phyloP scores from a whole-genome alignment of 2,888 invertebrate genomes.

The Gerris lacustris region DNA sequence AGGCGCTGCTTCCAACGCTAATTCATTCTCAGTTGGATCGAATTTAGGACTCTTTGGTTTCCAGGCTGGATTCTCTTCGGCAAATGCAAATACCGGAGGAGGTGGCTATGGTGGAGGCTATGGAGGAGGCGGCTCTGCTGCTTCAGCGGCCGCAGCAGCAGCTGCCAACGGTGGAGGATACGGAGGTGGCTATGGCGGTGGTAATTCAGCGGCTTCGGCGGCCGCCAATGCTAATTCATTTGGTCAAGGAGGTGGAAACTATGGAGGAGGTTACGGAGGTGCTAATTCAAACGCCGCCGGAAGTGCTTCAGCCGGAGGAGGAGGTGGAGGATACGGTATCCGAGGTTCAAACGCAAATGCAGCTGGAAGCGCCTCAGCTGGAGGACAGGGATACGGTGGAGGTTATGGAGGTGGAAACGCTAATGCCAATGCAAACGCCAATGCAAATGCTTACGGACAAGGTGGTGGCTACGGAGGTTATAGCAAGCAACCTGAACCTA shows the following conservation, averaged over 20 bases:
- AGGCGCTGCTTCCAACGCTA: neutral
- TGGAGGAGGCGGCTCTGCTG: neutral
- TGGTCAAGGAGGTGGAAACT: neutral
- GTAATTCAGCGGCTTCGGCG: neutral
- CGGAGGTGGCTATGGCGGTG: neutral
- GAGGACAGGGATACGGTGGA: neutral
- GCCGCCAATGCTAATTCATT: neutral
- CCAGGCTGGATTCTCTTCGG: neutral
- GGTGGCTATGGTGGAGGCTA: neutral
- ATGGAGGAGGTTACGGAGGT: neutral
- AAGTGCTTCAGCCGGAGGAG: neutral
- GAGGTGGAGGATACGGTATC: neutral
- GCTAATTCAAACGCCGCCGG: neutral
- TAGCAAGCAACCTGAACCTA: neutral
- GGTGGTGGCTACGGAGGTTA: neutral
- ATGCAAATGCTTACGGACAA: neutral
- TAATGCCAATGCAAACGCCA: neutral
- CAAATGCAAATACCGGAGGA: neutral
- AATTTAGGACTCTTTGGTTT: neutral
- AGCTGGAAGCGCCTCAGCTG: neutral
- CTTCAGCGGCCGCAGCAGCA: neutral
- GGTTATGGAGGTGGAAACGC: neutral
- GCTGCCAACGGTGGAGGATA: neutral
- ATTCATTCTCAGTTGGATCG: neutral
- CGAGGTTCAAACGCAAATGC: constrained; percentile 1